Percentiles rank a stretch among this genome's conserved stretches.
Conservation (phyloP, 2,888 invertebrate genomes). For the Autographa pulchrina region DNA sequence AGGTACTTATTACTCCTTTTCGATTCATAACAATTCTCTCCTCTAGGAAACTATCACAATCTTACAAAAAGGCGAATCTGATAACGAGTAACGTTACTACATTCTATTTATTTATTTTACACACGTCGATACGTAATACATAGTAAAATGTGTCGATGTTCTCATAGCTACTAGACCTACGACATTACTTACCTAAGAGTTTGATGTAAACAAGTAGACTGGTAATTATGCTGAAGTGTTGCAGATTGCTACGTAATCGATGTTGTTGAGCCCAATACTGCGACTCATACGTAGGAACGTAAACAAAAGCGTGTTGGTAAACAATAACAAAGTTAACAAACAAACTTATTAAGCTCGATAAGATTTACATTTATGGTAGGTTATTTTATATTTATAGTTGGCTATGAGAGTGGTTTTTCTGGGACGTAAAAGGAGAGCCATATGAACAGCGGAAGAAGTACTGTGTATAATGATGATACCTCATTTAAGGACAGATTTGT, state of each 20-base stretch:
- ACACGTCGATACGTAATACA: background rate
- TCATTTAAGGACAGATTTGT: no score
- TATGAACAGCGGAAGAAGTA: no score
- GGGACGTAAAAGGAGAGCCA: no score
- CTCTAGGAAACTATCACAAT: background rate
- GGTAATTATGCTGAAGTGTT: conserved; percentile 6
- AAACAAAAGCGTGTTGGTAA: conserved; percentile 35
- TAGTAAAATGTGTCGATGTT: background rate
- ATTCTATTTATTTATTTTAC: background rate
- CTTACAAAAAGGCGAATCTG: background rate
- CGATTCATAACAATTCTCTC: no score
- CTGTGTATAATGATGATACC: no score
- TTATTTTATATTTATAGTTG: background rate
- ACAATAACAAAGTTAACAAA: conserved; percentile 38
- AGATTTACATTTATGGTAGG: background rate
- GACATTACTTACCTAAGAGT: background rate
- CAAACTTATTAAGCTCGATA: background rate
- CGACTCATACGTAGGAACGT: conserved; percentile 29
- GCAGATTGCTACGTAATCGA: conserved; percentile 18
- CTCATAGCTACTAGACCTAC: background rate
- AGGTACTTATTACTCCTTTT: no score
- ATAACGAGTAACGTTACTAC: background rate
- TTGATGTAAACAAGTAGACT: conserved; percentile 9
- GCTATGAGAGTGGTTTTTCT: no score
- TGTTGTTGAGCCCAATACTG: conserved; percentile 19